These are phyloP conservation scores for Epinephelus coioides DNA, from an alignment of 2,797 vertebrate species.

Conservation along the genomic window DNA sequence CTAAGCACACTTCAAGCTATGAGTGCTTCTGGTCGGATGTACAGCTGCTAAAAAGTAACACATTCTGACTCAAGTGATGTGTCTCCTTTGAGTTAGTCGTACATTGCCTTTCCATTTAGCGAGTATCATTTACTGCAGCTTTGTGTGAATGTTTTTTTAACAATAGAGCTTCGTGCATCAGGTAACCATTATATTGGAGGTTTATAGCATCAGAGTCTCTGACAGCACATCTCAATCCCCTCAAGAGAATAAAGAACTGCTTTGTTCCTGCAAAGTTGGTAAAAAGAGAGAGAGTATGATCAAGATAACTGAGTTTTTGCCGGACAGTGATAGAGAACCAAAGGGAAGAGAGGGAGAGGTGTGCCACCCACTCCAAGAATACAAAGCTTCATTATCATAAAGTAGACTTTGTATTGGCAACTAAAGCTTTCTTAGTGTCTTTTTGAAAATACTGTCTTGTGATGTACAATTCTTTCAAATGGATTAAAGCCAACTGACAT, in stretches of 20 bases:
- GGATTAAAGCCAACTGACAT: slow-evolving; percentile 66
- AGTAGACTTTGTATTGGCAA: slow-evolving; percentile 55
- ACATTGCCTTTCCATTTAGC: slow-evolving; percentile 52
- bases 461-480: slow-evolving; percentile 62
- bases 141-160: slow-evolving; percentile 57
- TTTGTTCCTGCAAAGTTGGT: slow-evolving; percentile 57
- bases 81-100: slow-evolving; percentile 60
- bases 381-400: slow-evolving; percentile 45
- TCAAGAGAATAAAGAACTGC: slow-evolving; percentile 64
- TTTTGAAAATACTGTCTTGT: slow-evolving; percentile 59
- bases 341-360: slow-evolving; percentile 37
- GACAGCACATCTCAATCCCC: slow-evolving; percentile 62
- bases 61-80: slow-evolving; percentile 66
- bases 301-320: slow-evolving; percentile 62
- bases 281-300: slow-evolving; percentile 58
- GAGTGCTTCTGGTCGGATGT: slow-evolving; percentile 72
- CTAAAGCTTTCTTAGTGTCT: slow-evolving; percentile 47
- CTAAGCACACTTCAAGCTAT: slow-evolving; percentile 74
- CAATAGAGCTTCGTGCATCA: slow-evolving; percentile 58
- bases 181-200: slow-evolving; percentile 58
- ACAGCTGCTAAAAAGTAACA: slow-evolving; percentile 78
- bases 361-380: slow-evolving; percentile 38
- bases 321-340: slow-evolving; percentile 56
- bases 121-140: slow-evolving; percentile 52
- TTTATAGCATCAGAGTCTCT: slow-evolving; percentile 58